Evolutionary conservation across 1,140 invertebrate species (phyloP).

Genomic region (Drosophila littoralis): DNA sequence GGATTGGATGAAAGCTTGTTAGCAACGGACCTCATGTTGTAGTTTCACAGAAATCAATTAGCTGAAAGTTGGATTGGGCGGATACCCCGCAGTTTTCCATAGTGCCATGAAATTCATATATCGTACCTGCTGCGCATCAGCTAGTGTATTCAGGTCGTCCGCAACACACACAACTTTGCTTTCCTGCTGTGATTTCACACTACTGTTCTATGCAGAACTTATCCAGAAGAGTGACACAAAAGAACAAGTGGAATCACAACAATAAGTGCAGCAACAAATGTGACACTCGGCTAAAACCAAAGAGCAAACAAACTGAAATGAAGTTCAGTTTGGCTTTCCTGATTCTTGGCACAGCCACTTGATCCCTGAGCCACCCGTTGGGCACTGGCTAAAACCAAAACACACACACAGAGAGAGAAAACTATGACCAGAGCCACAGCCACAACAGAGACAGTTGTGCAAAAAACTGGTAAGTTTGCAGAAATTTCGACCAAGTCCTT

Average conservation of each 20-base stretch:
- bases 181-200: not conserved
- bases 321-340: conserved; percentile 45
- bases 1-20: too few relatives aligned
- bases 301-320: conserved; percentile 33
- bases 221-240: not conserved
- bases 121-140: too few relatives aligned
- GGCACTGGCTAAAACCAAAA: not conserved
- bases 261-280: conserved; percentile 50
- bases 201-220: not conserved
- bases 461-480: conserved; percentile 18
- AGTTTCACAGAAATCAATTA: too few relatives aligned
- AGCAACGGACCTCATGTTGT: too few relatives aligned
- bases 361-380: not conserved
- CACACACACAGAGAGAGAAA: not conserved
- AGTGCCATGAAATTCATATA: too few relatives aligned
- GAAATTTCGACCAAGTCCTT: conserved; percentile 2
- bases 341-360: conserved; percentile 26
- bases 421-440: conserved; percentile 1
- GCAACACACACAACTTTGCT: too few relatives aligned
- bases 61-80: too few relatives aligned
- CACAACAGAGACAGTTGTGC: not conserved
- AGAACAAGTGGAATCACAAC: conserved; percentile 41
- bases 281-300: conserved; percentile 29
- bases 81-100: too few relatives aligned
- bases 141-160: not conserved